Percentiles rank a stretch among this genome's conserved stretches.
Conservation (phyloP, 2,113 vertebrate species). For the Balaeniceps rex region DNA sequence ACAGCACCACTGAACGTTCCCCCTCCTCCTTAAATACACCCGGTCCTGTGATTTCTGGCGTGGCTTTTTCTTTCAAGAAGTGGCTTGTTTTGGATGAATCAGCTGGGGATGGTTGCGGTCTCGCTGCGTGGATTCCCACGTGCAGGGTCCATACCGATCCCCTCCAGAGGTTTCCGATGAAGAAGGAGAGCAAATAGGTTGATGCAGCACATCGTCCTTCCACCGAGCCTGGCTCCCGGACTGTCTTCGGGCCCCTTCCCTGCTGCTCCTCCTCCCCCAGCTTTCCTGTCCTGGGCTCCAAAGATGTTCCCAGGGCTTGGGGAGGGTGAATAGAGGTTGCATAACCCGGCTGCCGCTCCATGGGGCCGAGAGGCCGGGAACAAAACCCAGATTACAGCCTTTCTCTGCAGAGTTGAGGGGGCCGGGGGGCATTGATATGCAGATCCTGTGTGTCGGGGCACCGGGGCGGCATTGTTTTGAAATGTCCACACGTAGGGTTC, state of each 20-base stretch:
- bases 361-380: background rate
- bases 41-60: fast-evolving
- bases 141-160: background rate
- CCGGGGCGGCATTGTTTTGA: background rate
- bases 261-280: background rate
- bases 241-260: background rate
- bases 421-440: background rate
- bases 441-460: background rate
- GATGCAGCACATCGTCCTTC: background rate
- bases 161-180: background rate
- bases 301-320: background rate
- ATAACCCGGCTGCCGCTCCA: background rate
- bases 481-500: background rate
- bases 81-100: background rate
- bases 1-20: background rate
- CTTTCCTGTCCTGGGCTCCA: background rate
- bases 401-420: background rate
- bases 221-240: background rate
- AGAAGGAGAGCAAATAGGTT: background rate
- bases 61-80: background rate
- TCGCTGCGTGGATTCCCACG: background rate
- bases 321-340: background rate
- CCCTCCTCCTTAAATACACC: background rate
- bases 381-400: conserved; percentile 7
- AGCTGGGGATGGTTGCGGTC: background rate